These are phyloP conservation scores for Orycteropus afer DNA, from an alignment of 2,113 vertebrate genomes.

Conservation along the genomic window DNA sequence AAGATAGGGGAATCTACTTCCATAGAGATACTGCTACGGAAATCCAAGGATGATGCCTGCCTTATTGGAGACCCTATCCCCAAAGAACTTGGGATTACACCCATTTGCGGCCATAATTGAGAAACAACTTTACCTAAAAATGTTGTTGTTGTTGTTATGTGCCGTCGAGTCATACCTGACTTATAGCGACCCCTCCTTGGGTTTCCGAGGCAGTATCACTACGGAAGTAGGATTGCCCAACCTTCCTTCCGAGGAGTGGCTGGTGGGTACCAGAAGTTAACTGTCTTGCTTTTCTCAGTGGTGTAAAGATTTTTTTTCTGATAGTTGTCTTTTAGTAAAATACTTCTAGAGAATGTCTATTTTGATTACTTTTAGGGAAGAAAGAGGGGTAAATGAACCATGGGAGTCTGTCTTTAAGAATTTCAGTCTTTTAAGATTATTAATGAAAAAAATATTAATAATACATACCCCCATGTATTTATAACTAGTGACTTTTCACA, in stretches of 20 bases:
- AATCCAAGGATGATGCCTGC: too few relatives aligned
- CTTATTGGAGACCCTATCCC: accelerated
- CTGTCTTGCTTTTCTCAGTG: background rate
- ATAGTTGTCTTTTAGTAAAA: background rate
- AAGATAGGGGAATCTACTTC: too few relatives aligned
- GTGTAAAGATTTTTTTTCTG: background rate
- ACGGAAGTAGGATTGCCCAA: too few relatives aligned
- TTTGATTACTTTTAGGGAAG: background rate
- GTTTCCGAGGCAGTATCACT: too few relatives aligned
- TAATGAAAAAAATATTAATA: too few relatives aligned
- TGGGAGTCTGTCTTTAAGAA: background rate
- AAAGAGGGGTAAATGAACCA: background rate
- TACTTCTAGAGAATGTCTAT: background rate
- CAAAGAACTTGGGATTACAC: background rate
- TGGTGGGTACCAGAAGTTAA: too few relatives aligned
- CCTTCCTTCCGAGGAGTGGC: too few relatives aligned
- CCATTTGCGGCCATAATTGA: accelerated
- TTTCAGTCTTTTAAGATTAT: background rate
- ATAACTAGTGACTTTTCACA: background rate
- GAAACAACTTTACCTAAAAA: background rate
- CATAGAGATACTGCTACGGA: too few relatives aligned
- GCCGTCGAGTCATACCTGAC: too few relatives aligned
- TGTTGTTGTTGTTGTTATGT: too few relatives aligned
- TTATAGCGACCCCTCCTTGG: too few relatives aligned
- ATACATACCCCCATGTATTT: background rate